Evolutionary conservation across 30 jellyfish, hydroid and myxozoan species (phyloP), one percentile per base, ranked within the genome.

Genomic region (Clytia hemisphaerica): DNA sequence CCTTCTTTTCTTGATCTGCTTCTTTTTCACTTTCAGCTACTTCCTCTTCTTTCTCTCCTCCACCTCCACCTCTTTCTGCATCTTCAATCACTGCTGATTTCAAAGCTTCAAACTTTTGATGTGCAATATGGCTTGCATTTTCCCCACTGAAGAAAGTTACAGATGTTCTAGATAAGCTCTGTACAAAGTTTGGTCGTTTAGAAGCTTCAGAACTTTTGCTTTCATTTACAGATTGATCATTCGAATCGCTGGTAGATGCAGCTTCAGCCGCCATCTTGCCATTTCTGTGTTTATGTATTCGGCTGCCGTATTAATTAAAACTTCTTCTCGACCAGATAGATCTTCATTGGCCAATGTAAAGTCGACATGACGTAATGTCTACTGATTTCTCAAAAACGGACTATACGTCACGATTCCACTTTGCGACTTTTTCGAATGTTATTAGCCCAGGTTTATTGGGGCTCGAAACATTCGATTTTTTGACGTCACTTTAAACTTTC

Each of bases 221-320:
- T 31, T 21, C 70, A 22, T 33, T 57, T 9, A 22, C 14, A 22
- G 54, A 42, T 42, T 42, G 14, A 42, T 42, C 54, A 12, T 42
- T 16, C 54, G 18, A 21, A 21, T 42, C 67, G 16, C 15, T 24
- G 22, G n/a, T 37, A 62, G 76, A 31, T 32, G 76, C 6, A 21
- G 76, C 65, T 57, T 31, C 70, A 9, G 37, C 70, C 70, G 70
- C 70, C 70, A 57, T 57, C 16, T 21, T 31, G 30, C 25, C 70
- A 57, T 57, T 57, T 57, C 35, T n/a, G n/a, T n/a, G n/a, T n/a
- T n/a, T n/a, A n/a, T n/a, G n/a, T n/a, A n/a, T n/a, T n/a, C n/a
- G n/a, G n/a, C n/a, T n/a, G n/a, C n/a, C n/a, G n/a, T n/a, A n/a
- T n/a, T n/a, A n/a, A n/a, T n/a, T n/a, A n/a, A n/a, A n/a, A n/a